Evolutionary conservation across 2,113 vertebrate genomes (phyloP).

Genomic region (Actenoides hombroni): DNA sequence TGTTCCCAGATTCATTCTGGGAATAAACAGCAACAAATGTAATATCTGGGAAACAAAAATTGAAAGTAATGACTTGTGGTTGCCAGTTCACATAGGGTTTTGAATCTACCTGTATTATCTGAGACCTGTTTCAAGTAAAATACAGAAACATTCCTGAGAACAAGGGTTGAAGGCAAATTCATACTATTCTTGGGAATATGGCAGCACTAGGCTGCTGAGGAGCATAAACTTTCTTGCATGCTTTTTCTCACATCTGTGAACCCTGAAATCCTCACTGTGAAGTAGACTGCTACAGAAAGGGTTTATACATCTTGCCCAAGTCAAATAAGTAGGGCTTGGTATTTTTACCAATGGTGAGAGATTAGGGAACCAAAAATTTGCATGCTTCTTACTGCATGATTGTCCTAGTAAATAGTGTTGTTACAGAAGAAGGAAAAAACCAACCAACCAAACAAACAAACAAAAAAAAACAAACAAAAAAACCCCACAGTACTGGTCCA

Average conservation of each 20-base stretch:
- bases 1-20: neutral
- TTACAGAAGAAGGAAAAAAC: neutral
- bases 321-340: neutral
- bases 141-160: neutral
- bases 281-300: neutral
- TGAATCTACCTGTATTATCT: neutral
- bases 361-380: neutral
- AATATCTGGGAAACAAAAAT: neutral
- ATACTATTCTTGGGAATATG: neutral
- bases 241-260: neutral
- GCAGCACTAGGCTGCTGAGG: neutral
- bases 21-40: neutral
- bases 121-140: neutral
- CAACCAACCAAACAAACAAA: too few species aligned
- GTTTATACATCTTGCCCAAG: neutral
- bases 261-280: neutral
- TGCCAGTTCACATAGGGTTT: neutral
- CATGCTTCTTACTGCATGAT: neutral
- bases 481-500: rapidly evolving
- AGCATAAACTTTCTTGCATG: neutral
- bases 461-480: neutral
- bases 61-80: neutral
- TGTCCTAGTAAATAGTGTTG: neutral
- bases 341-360: neutral
- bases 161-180: neutral